Percentiles rank a stretch among this genome's conserved stretches.
phyloP scores from a whole-genome alignment of 2,113 vertebrate genomes.

The Muntiacus muntjak region DNA sequence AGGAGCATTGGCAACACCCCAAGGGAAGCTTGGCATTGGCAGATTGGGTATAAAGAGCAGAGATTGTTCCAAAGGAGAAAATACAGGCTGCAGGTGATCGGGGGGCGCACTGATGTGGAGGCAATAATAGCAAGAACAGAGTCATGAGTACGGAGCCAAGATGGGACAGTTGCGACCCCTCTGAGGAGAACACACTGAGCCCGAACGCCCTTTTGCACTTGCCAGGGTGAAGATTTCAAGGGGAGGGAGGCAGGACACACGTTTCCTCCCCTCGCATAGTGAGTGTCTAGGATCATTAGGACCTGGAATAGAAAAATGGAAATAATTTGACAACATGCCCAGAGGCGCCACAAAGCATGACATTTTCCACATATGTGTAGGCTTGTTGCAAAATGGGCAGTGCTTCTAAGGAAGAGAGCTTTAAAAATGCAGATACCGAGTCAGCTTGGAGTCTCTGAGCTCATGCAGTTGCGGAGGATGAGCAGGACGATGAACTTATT shows the following conservation, averaged over 20 bases:
- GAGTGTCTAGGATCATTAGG: slow-evolving; percentile 57
- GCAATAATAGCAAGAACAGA: neutral
- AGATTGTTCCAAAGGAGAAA: slow-evolving; percentile 28
- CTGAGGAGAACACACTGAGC: neutral
- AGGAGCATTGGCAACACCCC: neutral
- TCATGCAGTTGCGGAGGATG: neutral
- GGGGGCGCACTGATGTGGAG: neutral
- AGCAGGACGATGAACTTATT: neutral
- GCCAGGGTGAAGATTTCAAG: neutral
- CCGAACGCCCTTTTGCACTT: neutral
- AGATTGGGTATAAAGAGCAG: neutral
- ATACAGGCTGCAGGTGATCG: neutral
- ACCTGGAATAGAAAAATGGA: slow-evolving; percentile 51
- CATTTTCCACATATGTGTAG: slow-evolving; percentile 48
- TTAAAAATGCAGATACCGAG: slow-evolving; percentile 24
- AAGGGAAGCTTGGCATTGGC: neutral
- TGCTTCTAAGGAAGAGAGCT: slow-evolving; percentile 36
- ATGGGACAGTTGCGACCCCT: neutral
- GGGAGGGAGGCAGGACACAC: neutral
- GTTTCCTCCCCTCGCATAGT: neutral
- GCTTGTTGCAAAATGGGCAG: slow-evolving; percentile 56
- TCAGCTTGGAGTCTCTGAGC: neutral
- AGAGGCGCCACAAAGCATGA: slow-evolving; percentile 52
- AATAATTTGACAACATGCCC: slow-evolving; percentile 65
- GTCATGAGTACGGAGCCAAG: neutral